Base-by-base conservation (phyloP, 2,888 invertebrate genomes). In the Smittia sp. region DNA sequence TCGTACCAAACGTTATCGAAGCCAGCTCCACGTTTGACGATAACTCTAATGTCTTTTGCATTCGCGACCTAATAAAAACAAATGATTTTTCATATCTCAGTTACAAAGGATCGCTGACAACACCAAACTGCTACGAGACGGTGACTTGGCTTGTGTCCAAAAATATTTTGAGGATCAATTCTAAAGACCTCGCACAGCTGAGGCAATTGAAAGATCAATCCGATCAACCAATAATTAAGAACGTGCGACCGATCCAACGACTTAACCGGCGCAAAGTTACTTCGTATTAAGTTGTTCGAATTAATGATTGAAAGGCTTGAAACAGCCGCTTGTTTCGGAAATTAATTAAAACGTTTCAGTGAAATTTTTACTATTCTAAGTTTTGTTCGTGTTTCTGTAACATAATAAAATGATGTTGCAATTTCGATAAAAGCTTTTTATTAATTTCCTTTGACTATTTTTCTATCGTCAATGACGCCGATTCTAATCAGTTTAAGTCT, bases 41-140 rank as follows among this genome's bases (percentile, higher is more conserved):
- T 0, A 62, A 72, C 38, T 15, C 18, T 39, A 32, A 62, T 22
- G 7, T 39, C 9, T 72, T 72, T 32, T 18, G 54, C 1, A 32
- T 72, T 15, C 15, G 32, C 1, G 72, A 72, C 24, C 20, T 72
- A 22, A 22, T 72, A n/a, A 62, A 38, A 72, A 32, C 20, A 11
- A 27, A 7, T 1, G 15, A 62, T 7, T 72, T 72, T 22, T 13
- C 22, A 13, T 58, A 22, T n/a, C 38, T 72, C 1, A 39, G 6
- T n/a, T 72, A 72, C 24, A 13, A 11, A 58, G 72, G 72, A 11
- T 38, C 38, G 1, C 20, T 72, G 27, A 72, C 72, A 27, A 62
- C 72, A 24, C 72, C 72, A 18, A 58, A 39, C n/a, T 72, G 72
- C 13, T 18, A 32, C 4, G 72, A 72, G 25, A 72, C 25, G 32